Base-by-base conservation (phyloP, 2,888 invertebrate genomes). In the Mayetiola destructor region DNA sequence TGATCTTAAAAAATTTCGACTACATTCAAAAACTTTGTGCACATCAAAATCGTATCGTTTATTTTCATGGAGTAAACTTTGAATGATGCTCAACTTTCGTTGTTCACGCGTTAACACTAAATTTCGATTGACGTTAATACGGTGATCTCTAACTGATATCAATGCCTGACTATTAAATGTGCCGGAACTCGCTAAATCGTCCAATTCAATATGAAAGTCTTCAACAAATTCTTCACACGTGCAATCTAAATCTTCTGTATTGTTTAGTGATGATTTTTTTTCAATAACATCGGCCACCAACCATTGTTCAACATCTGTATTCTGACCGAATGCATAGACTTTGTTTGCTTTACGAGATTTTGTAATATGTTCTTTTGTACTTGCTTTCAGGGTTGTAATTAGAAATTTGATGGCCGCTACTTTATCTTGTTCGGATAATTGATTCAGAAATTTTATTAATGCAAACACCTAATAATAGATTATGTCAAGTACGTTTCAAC, bases 351-450 rank as follows among this genome's bases (percentile, higher is more conserved):
- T 27, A 27, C 48, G 48, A 3, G 48, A 48, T 48, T 48, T 48
- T 27, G 27, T 48, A 27, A 48, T 27, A 27, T 30, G 30, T 27
- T 53, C 53, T 30, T 53, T 53, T 53, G 53, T 30, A 53, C 30
- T 53, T 30, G 29, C 29, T 53, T 53, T 53, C 30, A 53, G 29
- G 53, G 53, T 30, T 30, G 53, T 30, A 53, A 53, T 53, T 53
- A 53, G 20, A 53, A 53, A 53, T 53, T 30, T 53, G 30, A 53
- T 30, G 30, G 30, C 53, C 29, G 30, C 30, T 30, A 53, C 53
- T 53, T 53, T 53, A 53, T 53, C 53, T 53, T 53, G 29, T 29
- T 53, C 53, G 29, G 53, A 53, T 53, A 53, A 30, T 30, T 53
- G 29, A 53, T 53, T 53, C 30, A 53, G 32, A 53, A 53, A 53